Evolutionary conservation across 1,140 invertebrate genomes (phyloP), one percentile per base, ranked within the genome.

Genomic region (Leptopilina boulardi): DNA sequence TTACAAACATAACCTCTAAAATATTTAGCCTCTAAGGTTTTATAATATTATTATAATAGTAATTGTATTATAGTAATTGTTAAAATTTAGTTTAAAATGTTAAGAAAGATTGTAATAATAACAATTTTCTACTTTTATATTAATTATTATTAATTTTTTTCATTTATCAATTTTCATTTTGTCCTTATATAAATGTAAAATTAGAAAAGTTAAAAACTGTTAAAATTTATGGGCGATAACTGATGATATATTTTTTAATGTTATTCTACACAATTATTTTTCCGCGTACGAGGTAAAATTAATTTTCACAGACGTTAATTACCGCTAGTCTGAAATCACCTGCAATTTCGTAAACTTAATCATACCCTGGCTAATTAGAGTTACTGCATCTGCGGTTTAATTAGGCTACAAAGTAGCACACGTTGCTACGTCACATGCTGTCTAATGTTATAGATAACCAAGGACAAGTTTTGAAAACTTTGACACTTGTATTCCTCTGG

Each of bases 301-400:
- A 59, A 59, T 59, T 59, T 59, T 26, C 23, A 21, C 21, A 59
- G 54, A 15, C 21, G 23, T 10, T 59, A 59, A 59, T 59, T 59
- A 59, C 26, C 21, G 54, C 8, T 9, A 11, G 1, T 21, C 19
- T 26, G 23, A 59, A n/a, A 59, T 59, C 54, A 59, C 54, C 54
- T 59, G 54, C 54, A 59, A 59, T 59, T 59, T 59, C 21, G 21
- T 26, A 26, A 59, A 59, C 54, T 59, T 59, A 59, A 59, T 59
- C 54, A 59, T 59, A 26, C 19, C 13, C 54, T 59, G 10, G 3
- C 21, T 59, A 59, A 59, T 59, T 59, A 59, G 54, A 26, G 54
- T 59, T 26, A 59, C 19, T 59, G 54, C 54, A 59, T 59, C 54
- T 59, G 54, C 54, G 3, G 9, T 59, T 26, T 59, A 59, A 59